Base-by-base conservation (phyloP, 2,888 invertebrate genomes). In the Achlya flavicornis region DNA sequence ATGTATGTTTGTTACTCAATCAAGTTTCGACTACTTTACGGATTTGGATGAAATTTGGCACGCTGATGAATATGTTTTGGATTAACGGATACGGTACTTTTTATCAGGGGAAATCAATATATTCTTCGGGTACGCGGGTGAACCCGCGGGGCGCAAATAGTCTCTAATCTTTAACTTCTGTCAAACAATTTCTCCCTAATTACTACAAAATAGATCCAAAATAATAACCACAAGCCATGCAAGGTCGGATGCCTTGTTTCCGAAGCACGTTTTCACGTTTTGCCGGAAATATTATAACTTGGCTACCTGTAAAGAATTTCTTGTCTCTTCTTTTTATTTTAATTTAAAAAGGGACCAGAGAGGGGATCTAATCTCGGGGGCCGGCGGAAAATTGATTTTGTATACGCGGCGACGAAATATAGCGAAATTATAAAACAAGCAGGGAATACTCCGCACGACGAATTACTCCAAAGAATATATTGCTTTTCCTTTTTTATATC, bases 321-420 rank as follows among this genome's bases (percentile, higher is more conserved):
- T n/a, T 43, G 43, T 60, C 60, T 60, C 60, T 19, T 53, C 19
- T 53, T 53, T 53, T 60, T 60, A 60, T 60, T 60, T 60, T 60
- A 60, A 60, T 60, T 60, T 60, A 60, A 60, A 60, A 60, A 41
- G 19, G 41, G 60, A 26, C 38, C 38, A 41, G 60, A 16, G 14
- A 12, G 60, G 19, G 41, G 16, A 41, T 0, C 38, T 60, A 60
- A 60, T 60, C 60, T 41, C 26, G 19, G 26, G 60, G 41, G 60
- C 35, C 60, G 10, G 12, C 11, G 41, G 60, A 43, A 60, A 60
- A 60, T 60, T 60, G 60, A 60, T 60, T 32, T 32, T 35, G 58
- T 32, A 53, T 19, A 32, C 58, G 58, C 58, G 6, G 58, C 58
- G 58, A 32, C 58, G 58, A 14, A n/a, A 32, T 7, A 14, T 14